These are phyloP conservation scores for Falco punctatus DNA, from an alignment of 2,113 vertebrate genomes.

Conservation along the genomic window DNA sequence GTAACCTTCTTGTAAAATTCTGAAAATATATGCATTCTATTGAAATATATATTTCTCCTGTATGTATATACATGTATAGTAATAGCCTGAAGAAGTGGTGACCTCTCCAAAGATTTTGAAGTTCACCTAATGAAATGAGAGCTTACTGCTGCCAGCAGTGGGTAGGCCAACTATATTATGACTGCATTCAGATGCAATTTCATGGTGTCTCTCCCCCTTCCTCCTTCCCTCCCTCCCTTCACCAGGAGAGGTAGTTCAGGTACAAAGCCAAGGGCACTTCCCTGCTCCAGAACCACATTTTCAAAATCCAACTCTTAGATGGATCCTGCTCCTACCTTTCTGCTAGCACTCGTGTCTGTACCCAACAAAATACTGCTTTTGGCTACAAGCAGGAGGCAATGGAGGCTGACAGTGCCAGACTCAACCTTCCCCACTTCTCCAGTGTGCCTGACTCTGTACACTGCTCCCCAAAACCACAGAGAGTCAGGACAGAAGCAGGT, in stretches of 20 bases:
- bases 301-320: neutral
- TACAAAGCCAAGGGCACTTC: neutral
- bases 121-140: neutral
- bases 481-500: neutral
- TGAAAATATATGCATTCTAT: neutral
- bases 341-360: neutral
- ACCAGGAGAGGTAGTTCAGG: neutral
- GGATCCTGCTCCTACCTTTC: neutral
- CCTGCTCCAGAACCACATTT: neutral
- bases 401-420: neutral
- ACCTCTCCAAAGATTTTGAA: neutral
- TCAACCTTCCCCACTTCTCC: neutral
- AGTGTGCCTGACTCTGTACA: accelerated
- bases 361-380: neutral
- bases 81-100: neutral
- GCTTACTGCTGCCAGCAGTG: neutral
- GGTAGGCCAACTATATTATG: neutral
- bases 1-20: neutral
- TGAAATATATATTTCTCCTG: neutral
- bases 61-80: neutral
- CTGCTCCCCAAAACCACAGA: neutral
- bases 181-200: neutral
- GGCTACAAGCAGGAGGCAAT: neutral
- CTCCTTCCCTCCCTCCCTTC: neutral
- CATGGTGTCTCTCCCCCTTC: neutral